A percentile compares a stretch with the other conserved stretches of the same genome.
Conservation (phyloP, 1,140 invertebrate genomes). For the Nixonia krombeini region DNA sequence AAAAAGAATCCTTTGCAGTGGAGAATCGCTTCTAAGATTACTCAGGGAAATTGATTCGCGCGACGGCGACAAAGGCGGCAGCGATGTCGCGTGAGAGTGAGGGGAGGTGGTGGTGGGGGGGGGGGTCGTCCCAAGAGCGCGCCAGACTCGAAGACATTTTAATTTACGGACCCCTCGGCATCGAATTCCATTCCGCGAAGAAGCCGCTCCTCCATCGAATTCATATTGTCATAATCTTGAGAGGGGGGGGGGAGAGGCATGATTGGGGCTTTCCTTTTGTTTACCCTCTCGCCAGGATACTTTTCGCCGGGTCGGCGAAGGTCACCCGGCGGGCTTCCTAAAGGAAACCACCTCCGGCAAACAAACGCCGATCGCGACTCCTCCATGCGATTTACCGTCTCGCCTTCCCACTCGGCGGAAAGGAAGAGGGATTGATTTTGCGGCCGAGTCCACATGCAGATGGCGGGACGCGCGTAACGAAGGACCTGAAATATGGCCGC, state of each 20-base stretch:
- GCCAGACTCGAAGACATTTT: conserved; percentile 16
- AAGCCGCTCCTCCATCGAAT: conserved; percentile 1
- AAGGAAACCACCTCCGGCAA: no score
- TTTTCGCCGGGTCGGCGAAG: no score
- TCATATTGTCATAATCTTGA: conserved; percentile 4
- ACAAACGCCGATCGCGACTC: no score
- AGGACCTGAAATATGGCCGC: conserved; percentile 53
- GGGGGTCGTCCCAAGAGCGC: no score
- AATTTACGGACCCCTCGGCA: conserved; percentile 14
- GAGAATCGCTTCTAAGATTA: not conserved
- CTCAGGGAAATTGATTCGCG: not conserved
- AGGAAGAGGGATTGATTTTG: not conserved
- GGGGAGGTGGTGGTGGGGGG: no score
- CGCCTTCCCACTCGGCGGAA: no score
- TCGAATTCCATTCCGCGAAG: conserved; percentile 8
- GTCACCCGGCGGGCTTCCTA: no score
- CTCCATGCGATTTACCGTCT: no score
- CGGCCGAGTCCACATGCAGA: conserved; percentile 44
- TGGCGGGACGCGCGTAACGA: conserved; percentile 4
- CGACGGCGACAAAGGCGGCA: not conserved
- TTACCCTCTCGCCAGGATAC: not conserved
- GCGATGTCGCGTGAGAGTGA: no score
- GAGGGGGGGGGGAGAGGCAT: not conserved
- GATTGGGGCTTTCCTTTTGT: not conserved
- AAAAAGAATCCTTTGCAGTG: not conserved